Conservation (phyloP, 2,113 vertebrate genomes). For the Seriola aureovittata region DNA sequence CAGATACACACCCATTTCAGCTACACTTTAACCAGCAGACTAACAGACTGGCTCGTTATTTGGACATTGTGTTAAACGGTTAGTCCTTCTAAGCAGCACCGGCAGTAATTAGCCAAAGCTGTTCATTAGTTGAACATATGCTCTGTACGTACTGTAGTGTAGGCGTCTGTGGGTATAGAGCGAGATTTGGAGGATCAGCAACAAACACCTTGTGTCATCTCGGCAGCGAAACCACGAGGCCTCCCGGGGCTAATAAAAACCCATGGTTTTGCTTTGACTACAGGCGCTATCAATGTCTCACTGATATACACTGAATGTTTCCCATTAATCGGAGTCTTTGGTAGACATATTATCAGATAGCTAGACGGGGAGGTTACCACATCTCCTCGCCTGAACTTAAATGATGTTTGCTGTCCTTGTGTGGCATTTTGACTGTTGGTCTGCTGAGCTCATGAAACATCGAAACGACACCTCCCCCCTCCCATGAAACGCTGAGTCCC, state of each 20-base stretch:
- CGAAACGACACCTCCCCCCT: constrained; percentile 17
- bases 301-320: constrained; percentile 71
- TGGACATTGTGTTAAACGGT: constrained; percentile 13
- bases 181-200: constrained; percentile 28
- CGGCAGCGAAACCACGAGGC: constrained; percentile 33
- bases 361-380: constrained; percentile 47
- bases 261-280: constrained; percentile 71
- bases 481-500: constrained; percentile 37
- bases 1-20: constrained; percentile 44
- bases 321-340: constrained; percentile 54
- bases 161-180: constrained; percentile 3
- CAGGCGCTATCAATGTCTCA: constrained; percentile 53
- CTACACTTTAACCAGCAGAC: constrained; percentile 77
- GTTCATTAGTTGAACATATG: neutral
- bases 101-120: constrained; percentile 6
- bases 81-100: neutral
- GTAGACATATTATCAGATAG: constrained; percentile 70
- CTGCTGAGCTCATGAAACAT: constrained; percentile 48
- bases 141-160: neutral
- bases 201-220: constrained; percentile 41
- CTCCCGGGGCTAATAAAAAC: constrained; percentile 52
- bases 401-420: constrained; percentile 68
- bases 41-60: constrained; percentile 61
- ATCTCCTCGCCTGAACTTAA: constrained; percentile 46
- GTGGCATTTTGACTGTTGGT: constrained; percentile 54